phyloP scores from a whole-genome alignment of 2,113 vertebrate genomes.

The Sula dactylatra region DNA sequence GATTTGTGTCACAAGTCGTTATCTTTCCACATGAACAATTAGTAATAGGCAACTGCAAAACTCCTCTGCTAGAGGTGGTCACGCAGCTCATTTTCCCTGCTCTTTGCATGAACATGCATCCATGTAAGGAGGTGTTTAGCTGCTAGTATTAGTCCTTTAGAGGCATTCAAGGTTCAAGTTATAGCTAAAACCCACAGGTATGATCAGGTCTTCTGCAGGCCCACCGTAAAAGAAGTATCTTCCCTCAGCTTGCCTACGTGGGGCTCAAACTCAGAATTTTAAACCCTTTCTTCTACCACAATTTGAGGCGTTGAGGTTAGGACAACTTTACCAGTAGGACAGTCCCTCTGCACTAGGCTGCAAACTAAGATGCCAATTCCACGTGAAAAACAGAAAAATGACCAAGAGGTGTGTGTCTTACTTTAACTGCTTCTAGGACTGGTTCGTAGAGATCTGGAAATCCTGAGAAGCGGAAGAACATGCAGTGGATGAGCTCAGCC shows the following conservation, averaged over 20 bases:
- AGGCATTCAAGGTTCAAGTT: neutral
- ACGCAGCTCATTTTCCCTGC: neutral
- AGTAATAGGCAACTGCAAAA: neutral
- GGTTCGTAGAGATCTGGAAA: constrained; percentile 84
- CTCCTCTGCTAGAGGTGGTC: neutral
- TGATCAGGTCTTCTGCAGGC: neutral
- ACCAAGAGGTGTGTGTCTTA: neutral
- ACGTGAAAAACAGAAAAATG: neutral
- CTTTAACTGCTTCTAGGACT: constrained; percentile 79
- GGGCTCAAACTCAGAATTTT: neutral
- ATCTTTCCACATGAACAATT: neutral
- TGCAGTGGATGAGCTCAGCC: constrained; percentile 79
- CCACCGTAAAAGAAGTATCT: neutral
- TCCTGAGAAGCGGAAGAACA: constrained; percentile 84
- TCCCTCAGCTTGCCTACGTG: neutral
- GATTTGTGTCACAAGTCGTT: neutral
- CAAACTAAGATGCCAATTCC: neutral
- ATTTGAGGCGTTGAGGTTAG: neutral
- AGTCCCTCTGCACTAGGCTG: neutral
- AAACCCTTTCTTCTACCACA: neutral
- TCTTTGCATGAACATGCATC: neutral
- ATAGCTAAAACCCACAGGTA: neutral
- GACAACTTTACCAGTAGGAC: neutral
- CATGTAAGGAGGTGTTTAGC: neutral
- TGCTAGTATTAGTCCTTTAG: neutral